A percentile compares a stretch with the other conserved stretches of the same genome.
Conservation (phyloP, 2,888 invertebrate species). For the Hypercompe scribonia region DNA sequence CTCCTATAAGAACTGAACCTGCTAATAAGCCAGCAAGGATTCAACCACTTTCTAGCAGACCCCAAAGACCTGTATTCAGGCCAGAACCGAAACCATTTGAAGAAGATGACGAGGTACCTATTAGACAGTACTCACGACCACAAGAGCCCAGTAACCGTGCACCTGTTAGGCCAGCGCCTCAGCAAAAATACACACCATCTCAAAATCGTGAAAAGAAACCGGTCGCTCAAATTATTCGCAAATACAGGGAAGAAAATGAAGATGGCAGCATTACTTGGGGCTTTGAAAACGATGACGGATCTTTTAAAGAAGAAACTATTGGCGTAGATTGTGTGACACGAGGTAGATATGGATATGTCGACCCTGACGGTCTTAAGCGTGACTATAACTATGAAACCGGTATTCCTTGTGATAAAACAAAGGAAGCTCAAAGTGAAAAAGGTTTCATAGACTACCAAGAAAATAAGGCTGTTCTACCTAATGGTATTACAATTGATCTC, state of each 20-base stretch:
- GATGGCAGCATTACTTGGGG: constrained; percentile 96
- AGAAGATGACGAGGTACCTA: constrained; percentile 77
- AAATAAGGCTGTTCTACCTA: constrained; percentile 90
- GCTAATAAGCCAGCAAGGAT: constrained; percentile 74
- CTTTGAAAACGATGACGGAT: constrained; percentile 95
- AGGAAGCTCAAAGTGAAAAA: constrained; percentile 84
- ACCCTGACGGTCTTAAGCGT: constrained; percentile 93
- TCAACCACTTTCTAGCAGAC: constrained; percentile 81
- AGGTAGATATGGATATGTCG: constrained; percentile 94
- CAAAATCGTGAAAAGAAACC: constrained; percentile 88
- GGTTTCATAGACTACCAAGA: constrained; percentile 91
- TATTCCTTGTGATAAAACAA: constrained; percentile 88
- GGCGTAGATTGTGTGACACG: constrained; percentile 92
- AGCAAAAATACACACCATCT: constrained; percentile 77
- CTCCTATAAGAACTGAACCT: constrained; percentile 75
- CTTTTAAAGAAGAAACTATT: constrained; percentile 94
- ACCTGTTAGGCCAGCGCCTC: constrained; percentile 71
- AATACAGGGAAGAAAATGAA: constrained; percentile 92
- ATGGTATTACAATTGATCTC: constrained; percentile 90
- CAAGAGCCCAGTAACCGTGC: constrained; percentile 74
- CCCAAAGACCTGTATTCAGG: constrained; percentile 84
- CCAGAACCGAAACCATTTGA: constrained; percentile 80
- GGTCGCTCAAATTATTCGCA: constrained; percentile 90
- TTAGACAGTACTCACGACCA: constrained; percentile 81
- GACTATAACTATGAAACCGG: constrained; percentile 95